Percentiles rank a stretch among this genome's conserved stretches.
These are phyloP conservation scores for Python bivittatus DNA, from an alignment of 2,113 vertebrate species.

Conservation along the genomic window DNA sequence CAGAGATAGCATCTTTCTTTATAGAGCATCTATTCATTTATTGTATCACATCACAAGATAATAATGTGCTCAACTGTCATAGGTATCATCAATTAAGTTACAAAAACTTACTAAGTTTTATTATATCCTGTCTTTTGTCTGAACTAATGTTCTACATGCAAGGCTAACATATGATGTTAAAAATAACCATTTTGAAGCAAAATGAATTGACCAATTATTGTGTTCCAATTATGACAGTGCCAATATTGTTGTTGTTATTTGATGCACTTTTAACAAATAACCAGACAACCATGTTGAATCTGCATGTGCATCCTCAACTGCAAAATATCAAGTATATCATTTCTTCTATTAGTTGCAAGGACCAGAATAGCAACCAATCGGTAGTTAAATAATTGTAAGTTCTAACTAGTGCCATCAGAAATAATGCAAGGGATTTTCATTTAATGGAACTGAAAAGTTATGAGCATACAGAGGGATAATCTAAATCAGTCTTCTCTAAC, in stretches of 20 bases:
- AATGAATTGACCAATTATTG: slow-evolving; percentile 34
- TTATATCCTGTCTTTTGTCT: slow-evolving; percentile 40
- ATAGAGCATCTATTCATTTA: slow-evolving; percentile 54
- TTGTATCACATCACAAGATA: slow-evolving; percentile 53
- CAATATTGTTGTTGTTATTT: slow-evolving; percentile 26
- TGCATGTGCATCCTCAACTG: background rate
- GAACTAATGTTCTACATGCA: slow-evolving; percentile 30
- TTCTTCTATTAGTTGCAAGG: background rate
- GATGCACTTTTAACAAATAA: slow-evolving; percentile 24
- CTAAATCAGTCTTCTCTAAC: background rate
- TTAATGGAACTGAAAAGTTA: background rate
- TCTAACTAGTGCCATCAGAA: background rate
- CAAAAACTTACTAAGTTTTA: background rate
- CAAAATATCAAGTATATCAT: background rate
- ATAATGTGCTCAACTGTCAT: slow-evolving; percentile 61
- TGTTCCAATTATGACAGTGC: slow-evolving; percentile 23
- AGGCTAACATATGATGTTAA: slow-evolving; percentile 17
- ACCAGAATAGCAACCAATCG: background rate
- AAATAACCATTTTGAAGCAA: slow-evolving; percentile 42
- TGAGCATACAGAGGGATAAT: background rate
- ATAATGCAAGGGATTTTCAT: background rate
- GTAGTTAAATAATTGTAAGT: background rate
- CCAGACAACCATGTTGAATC: slow-evolving; percentile 24
- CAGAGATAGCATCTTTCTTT: slow-evolving; percentile 65
- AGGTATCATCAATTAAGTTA: slow-evolving; percentile 51